A percentile compares a stretch with the other conserved stretches of the same genome.
phyloP scores from a whole-genome alignment of 1,140 invertebrate genomes.

The Microplitis demolitor region DNA sequence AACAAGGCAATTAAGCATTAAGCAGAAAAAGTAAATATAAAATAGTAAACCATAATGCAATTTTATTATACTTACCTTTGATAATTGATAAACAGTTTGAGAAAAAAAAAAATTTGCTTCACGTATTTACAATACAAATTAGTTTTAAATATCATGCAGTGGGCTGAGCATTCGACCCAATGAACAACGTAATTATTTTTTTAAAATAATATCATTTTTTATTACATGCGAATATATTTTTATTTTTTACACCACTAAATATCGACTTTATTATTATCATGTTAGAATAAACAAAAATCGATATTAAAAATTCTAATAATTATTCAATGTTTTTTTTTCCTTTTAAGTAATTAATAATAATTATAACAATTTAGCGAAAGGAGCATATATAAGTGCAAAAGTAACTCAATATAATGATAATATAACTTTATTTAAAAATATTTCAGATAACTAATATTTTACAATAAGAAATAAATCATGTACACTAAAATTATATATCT shows the following conservation, averaged over 20 bases:
- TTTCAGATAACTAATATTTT: constrained; percentile 46
- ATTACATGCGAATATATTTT: not conserved
- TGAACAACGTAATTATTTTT: constrained; percentile 42
- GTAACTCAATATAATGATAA: constrained; percentile 31
- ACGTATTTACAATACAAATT: constrained; percentile 45
- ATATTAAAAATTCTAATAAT: no score
- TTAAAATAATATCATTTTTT: constrained; percentile 1
- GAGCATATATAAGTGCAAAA: constrained; percentile 22
- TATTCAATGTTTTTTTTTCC: no score
- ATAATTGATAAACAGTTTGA: not conserved
- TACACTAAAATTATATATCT: constrained; percentile 45
- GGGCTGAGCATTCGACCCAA: constrained; percentile 45
- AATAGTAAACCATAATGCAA: constrained; percentile 38
- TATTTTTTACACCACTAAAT: not conserved
- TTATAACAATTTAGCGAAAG: constrained; percentile 24
- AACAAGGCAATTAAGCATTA: constrained; percentile 19
- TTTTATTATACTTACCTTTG: constrained; percentile 32
- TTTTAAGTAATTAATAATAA: constrained; percentile 31
- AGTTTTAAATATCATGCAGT: constrained; percentile 47
- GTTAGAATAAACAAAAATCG: no score
- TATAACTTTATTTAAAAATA: constrained; percentile 35
- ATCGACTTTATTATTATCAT: not conserved
- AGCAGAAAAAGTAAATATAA: constrained; percentile 3
- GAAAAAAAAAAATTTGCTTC: constrained; percentile 14
- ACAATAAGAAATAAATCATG: constrained; percentile 49